These are phyloP conservation scores for Lutjanus argentimaculatus DNA, from an alignment of 2,797 vertebrate species.

Conservation along the genomic window DNA sequence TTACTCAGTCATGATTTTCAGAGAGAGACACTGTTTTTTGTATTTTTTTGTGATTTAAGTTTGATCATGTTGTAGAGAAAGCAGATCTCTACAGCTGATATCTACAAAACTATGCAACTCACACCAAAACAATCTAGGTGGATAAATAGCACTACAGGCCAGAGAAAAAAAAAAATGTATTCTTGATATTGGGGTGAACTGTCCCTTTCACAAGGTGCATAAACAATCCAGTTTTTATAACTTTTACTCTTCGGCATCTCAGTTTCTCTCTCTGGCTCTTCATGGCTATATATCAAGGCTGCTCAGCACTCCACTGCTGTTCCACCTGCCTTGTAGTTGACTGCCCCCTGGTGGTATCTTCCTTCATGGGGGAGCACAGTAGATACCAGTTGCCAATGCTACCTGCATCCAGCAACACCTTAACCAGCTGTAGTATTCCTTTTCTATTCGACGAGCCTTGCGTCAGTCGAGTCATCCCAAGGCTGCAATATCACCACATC, in stretches of 20 bases:
- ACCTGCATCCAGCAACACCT: slow-evolving; percentile 67
- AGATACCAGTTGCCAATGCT: slow-evolving; percentile 54
- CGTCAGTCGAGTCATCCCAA: slow-evolving; percentile 71
- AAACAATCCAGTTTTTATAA: slow-evolving; percentile 51
- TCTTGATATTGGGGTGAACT: too few species aligned
- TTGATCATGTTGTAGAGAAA: too few species aligned
- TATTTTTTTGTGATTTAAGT: too few species aligned
- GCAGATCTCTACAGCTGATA: too few species aligned
- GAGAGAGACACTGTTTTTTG: too few species aligned
- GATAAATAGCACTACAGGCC: too few species aligned
- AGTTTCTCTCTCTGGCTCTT: slow-evolving; percentile 43
- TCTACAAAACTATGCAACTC: too few species aligned
- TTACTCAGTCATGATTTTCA: too few species aligned
- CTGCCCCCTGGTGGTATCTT: slow-evolving; percentile 79
- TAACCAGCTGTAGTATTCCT: slow-evolving; percentile 65
- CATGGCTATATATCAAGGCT: slow-evolving; percentile 34
- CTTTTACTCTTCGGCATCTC: slow-evolving; percentile 38
- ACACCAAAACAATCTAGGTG: too few species aligned
- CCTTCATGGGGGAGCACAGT: slow-evolving; percentile 30
- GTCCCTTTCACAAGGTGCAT: slow-evolving; percentile 49
- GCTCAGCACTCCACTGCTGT: slow-evolving; percentile 50
- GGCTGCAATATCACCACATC: slow-evolving; percentile 63
- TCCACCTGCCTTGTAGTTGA: slow-evolving; percentile 74
- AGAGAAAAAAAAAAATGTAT: too few species aligned
- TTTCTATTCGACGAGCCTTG: slow-evolving; percentile 60